Conservation (phyloP, 2,113 vertebrate genomes). For the Alethe castanea region DNA sequence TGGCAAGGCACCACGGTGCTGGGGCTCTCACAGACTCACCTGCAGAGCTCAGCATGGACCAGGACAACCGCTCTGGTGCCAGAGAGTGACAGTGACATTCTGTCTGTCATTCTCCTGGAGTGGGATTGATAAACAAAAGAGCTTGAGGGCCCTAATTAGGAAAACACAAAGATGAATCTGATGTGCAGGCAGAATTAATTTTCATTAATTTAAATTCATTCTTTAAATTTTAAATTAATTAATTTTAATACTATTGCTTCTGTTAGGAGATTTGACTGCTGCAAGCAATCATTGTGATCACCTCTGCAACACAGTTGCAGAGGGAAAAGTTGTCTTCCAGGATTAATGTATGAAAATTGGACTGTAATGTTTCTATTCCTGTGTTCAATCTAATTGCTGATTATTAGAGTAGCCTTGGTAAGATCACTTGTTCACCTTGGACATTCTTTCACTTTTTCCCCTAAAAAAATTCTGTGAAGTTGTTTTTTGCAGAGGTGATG, state of each 20-base stretch:
- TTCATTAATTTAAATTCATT: not conserved
- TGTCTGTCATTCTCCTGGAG: not conserved
- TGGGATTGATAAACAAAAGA: not conserved
- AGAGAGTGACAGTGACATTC: not conserved
- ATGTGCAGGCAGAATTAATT: not conserved
- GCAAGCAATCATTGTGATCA: not conserved
- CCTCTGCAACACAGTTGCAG: not conserved
- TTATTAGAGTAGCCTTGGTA: not conserved
- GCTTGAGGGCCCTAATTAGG: not conserved
- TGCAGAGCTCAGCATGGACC: not conserved
- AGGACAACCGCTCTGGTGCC: not conserved
- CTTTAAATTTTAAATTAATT: not conserved
- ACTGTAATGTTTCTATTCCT: not conserved
- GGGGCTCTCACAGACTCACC: not conserved
- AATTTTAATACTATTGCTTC: not conserved
- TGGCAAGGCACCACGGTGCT: rapidly evolving
- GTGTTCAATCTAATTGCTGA: not conserved
- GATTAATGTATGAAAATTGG: not conserved
- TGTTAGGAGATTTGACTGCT: not conserved
- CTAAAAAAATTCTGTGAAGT: not conserved
- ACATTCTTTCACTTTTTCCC: not conserved
- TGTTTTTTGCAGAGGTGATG: not conserved
- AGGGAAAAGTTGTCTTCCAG: not conserved
- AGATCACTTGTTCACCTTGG: not conserved
- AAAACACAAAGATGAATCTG: not conserved